Evolutionary conservation across 2,888 invertebrate species (phyloP).

Genomic region (Cenopis cana): DNA sequence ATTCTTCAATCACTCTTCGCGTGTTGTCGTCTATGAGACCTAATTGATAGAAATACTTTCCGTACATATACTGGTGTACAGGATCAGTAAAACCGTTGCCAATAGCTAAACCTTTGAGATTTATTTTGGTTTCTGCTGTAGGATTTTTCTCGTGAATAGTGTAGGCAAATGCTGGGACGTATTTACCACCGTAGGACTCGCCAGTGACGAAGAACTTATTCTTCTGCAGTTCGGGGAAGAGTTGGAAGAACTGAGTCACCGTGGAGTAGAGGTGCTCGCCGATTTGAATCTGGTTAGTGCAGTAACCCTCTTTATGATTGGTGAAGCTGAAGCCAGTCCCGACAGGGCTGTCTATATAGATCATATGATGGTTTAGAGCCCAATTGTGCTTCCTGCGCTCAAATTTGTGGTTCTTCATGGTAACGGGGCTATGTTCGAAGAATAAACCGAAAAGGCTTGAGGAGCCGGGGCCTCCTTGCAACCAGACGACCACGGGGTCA

Average conservation of each 20-base stretch:
- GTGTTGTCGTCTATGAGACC: not conserved
- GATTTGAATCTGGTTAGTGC: conserved; percentile 91
- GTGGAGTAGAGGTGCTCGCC: conserved; percentile 91
- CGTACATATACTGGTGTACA: conserved; percentile 24
- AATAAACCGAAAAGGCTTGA: conserved; percentile 92
- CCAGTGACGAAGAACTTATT: conserved; percentile 95
- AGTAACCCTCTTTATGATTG: conserved; percentile 89
- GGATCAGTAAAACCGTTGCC: conserved; percentile 46
- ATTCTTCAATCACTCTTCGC: not conserved
- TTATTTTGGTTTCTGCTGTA: no score
- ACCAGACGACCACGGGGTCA: conserved; percentile 92
- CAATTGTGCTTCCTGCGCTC: conserved; percentile 90
- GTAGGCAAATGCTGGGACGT: no score
- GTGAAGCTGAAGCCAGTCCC: conserved; percentile 97
- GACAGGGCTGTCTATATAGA: conserved; percentile 97
- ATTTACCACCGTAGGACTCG: conserved; percentile 94
- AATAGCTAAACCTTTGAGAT: no score
- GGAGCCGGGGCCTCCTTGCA: conserved; percentile 94
- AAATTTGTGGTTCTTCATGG: conserved; percentile 69
- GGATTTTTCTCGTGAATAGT: no score
- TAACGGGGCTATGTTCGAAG: conserved; percentile 91
- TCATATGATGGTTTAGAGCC: conserved; percentile 90
- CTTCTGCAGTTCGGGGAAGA: conserved; percentile 90
- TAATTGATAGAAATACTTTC: not conserved
- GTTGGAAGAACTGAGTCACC: conserved; percentile 91